A percentile compares a stretch with the other conserved stretches of the same genome.
phyloP scores from a whole-genome alignment of 2,797 vertebrate genomes.

The Hylomyscus alleni region DNA sequence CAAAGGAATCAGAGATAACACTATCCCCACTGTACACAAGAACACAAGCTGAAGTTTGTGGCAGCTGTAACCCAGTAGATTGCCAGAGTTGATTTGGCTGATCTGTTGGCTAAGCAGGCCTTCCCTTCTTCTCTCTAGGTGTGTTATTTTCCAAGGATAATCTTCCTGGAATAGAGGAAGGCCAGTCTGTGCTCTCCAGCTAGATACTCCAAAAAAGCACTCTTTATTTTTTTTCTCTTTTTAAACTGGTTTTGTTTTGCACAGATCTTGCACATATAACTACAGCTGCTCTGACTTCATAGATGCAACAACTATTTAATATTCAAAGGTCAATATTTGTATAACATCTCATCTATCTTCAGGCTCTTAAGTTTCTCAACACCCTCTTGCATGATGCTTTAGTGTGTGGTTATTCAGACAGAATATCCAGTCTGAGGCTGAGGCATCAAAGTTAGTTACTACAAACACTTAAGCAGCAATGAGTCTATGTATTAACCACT shows the following conservation, averaged over 20 bases:
- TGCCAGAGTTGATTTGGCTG: not conserved
- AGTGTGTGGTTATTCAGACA: not conserved
- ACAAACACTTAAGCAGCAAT: not conserved
- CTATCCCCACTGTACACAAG: not conserved
- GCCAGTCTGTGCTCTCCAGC: not conserved
- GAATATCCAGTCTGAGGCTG: not conserved
- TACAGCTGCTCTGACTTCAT: not conserved
- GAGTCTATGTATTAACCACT: not conserved
- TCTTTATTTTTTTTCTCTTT: not conserved
- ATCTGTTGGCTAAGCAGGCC: not conserved
- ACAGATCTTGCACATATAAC: not conserved
- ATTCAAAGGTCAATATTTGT: too few species aligned
- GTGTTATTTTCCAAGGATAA: not conserved
- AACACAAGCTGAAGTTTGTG: not conserved
- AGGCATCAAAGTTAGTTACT: not conserved
- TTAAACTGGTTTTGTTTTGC: not conserved
- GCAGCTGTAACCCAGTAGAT: not conserved
- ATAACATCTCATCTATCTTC: not conserved
- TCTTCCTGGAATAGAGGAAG: not conserved
- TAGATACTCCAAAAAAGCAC: not conserved
- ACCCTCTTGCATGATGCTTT: not conserved
- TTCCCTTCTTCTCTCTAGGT: not conserved
- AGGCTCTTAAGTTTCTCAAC: not conserved
- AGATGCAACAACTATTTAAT: not conserved
- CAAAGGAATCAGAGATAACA: not conserved